Evolutionary conservation across 2,113 vertebrate species (phyloP).

Genomic region (Phyllopteryx taeniolatus): DNA sequence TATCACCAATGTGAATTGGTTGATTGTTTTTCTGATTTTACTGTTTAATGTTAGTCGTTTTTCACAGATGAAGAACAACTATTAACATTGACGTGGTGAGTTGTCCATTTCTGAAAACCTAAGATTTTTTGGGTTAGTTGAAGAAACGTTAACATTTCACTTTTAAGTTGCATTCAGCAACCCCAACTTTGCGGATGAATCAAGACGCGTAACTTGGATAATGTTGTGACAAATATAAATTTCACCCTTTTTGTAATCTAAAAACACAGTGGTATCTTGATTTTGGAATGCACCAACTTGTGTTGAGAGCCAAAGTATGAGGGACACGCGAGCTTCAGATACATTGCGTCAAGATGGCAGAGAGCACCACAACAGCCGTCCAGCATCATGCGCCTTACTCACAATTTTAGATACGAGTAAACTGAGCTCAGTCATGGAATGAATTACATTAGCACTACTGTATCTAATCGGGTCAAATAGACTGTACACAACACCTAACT

Average conservation of each 20-base stretch:
- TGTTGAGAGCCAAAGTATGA: background rate
- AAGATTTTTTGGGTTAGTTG: background rate
- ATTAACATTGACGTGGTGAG: slow-evolving; percentile 60
- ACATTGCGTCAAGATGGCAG: background rate
- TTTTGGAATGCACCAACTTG: background rate
- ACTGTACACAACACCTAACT: background rate
- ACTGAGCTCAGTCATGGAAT: background rate
- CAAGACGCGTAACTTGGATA: slow-evolving; percentile 55
- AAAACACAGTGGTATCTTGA: background rate
- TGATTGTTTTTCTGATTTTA: no score
- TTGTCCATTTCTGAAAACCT: background rate
- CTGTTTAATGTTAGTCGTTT: no score
- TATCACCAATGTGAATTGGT: background rate
- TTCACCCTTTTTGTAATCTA: background rate
- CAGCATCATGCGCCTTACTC: background rate
- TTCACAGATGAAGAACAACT: slow-evolving; percentile 14
- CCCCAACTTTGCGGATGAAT: slow-evolving; percentile 70
- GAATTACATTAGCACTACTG: background rate
- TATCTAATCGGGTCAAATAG: background rate
- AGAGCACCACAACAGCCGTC: background rate
- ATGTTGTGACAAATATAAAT: background rate
- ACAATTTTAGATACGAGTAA: background rate
- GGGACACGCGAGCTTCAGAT: no score
- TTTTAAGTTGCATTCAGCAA: slow-evolving; percentile 60
- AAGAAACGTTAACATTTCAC: background rate